These are phyloP conservation scores for Onychomys leucogaster DNA, from an alignment of 2,797 vertebrate species.

Conservation along the genomic window DNA sequence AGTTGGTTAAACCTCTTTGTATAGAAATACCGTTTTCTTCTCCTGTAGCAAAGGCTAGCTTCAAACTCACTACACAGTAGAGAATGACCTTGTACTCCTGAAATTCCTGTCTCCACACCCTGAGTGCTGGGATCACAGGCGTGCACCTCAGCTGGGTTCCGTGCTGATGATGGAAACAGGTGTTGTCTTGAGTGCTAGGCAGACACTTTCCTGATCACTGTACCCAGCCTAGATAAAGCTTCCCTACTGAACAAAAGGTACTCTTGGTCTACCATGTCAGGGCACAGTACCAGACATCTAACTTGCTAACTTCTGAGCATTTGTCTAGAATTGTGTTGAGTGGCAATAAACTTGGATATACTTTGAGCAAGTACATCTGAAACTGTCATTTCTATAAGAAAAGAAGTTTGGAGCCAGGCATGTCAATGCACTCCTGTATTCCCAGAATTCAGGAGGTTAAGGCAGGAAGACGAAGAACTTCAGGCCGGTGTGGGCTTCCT, in stretches of 20 bases:
- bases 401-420: neutral
- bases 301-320: slow-evolving; percentile 27
- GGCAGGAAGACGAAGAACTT: neutral
- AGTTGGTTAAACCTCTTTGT: slow-evolving; percentile 62
- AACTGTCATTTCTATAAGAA: slow-evolving; percentile 21
- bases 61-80: neutral
- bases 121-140: neutral
- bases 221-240: neutral
- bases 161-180: neutral
- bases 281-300: neutral
- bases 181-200: neutral
- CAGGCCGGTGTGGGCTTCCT: neutral
- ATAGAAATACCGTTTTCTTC: neutral
- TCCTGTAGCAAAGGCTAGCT: neutral
- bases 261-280: neutral
- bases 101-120: neutral
- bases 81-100: neutral
- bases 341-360: slow-evolving; percentile 17
- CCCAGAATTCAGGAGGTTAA: neutral
- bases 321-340: slow-evolving; percentile 14
- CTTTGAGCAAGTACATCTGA: slow-evolving; percentile 28
- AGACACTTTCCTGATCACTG: neutral
- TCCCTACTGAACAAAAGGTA: neutral
- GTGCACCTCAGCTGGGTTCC: neutral
- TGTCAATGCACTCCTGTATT: neutral